Evolutionary conservation across 2,888 invertebrate species (phyloP).

Genomic region (Alloplasta piceator): DNA sequence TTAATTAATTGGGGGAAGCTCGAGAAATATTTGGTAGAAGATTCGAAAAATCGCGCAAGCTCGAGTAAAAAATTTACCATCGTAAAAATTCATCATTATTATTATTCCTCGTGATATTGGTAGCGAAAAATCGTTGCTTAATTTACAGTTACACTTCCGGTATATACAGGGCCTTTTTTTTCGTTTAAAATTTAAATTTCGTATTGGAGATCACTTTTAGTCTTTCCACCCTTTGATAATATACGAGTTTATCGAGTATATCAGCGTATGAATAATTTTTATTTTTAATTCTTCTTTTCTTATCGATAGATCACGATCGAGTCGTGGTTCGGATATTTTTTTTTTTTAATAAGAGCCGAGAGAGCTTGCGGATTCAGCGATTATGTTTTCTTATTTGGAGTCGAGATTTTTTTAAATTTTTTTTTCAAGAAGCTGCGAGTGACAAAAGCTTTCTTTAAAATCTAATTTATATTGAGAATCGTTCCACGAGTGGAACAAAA

Average conservation of each 20-base stretch:
- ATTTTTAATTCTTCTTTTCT: slow-evolving; percentile 62
- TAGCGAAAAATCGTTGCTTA: slow-evolving; percentile 31
- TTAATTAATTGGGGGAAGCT: no score
- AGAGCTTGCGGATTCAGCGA: no score
- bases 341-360: no score
- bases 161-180: slow-evolving; percentile 74
- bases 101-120: slow-evolving; percentile 8
- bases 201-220: slow-evolving; percentile 57
- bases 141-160: slow-evolving; percentile 61
- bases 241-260: slow-evolving; percentile 56
- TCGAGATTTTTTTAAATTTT: background rate
- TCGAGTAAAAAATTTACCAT: slow-evolving; percentile 52
- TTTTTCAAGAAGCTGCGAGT: background rate
- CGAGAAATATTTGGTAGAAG: slow-evolving; percentile 40
- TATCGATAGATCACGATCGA: slow-evolving; percentile 31
- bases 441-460: background rate
- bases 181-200: slow-evolving; percentile 23
- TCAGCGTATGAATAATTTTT: slow-evolving; percentile 66
- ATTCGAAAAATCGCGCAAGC: slow-evolving; percentile 38
- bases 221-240: slow-evolving; percentile 66
- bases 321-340: background rate
- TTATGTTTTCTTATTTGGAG: background rate
- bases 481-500: no score
- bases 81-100: slow-evolving; percentile 39
- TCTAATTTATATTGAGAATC: no score